Conservation (phyloP, 1,140 invertebrate genomes). For the Amyelois transitella region DNA sequence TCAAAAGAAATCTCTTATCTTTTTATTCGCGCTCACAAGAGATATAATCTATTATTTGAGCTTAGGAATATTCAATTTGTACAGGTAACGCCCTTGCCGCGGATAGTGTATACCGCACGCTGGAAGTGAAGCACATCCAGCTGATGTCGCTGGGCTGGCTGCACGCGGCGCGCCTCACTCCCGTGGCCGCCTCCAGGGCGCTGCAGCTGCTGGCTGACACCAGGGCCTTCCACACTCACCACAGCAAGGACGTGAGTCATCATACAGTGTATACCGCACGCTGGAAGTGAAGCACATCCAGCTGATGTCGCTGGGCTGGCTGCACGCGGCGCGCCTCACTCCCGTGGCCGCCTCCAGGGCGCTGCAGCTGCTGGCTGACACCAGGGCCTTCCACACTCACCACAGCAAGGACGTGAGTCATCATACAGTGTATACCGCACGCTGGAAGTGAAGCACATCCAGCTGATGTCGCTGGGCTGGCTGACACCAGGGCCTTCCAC, state of each 20-base stretch:
- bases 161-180: slow-evolving; percentile 82
- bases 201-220: slow-evolving; percentile 91
- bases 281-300: slow-evolving; percentile 97
- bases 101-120: slow-evolving; percentile 77
- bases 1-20: no score
- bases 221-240: slow-evolving; percentile 71
- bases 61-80: no score
- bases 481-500: slow-evolving; percentile 80
- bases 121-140: slow-evolving; percentile 97
- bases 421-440: slow-evolving; percentile 76
- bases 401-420: slow-evolving; percentile 63
- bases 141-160: slow-evolving; percentile 93
- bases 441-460: slow-evolving; percentile 95
- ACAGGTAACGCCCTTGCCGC: slow-evolving; percentile 81
- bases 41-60: no score
- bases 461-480: slow-evolving; percentile 93
- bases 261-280: slow-evolving; percentile 77
- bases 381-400: slow-evolving; percentile 74
- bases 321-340: slow-evolving; percentile 84
- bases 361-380: slow-evolving; percentile 89
- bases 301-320: slow-evolving; percentile 91
- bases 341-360: slow-evolving; percentile 81
- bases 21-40: no score
- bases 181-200: slow-evolving; percentile 81
- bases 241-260: slow-evolving; percentile 61